Percentiles rank a stretch among this genome's conserved stretches.
phyloP scores from a whole-genome alignment of 2,113 vertebrate species.

The Callocephalon fimbriatum region DNA sequence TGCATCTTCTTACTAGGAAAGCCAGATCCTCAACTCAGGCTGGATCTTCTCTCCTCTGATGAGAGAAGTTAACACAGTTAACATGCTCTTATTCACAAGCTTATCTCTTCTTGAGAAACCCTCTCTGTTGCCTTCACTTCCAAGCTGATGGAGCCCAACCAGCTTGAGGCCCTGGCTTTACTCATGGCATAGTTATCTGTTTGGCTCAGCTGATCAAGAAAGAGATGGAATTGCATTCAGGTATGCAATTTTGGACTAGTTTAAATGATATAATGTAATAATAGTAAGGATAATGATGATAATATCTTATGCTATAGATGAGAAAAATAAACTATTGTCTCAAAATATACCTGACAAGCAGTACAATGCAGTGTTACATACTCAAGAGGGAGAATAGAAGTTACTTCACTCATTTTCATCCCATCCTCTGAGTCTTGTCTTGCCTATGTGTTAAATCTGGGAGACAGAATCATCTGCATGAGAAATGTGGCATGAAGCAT shows the following conservation, averaged over 20 bases:
- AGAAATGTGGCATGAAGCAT: not conserved
- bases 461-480: not conserved
- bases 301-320: not conserved
- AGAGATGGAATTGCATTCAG: not conserved
- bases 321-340: conserved; percentile 34
- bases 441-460: not conserved
- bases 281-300: not conserved
- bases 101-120: not conserved
- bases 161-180: not conserved
- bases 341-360: not conserved
- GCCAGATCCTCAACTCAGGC: not conserved
- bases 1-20: not conserved
- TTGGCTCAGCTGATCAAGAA: conserved; percentile 3
- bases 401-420: not conserved
- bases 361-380: not conserved
- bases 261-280: not conserved
- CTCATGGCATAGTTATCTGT: accelerated
- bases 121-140: not conserved
- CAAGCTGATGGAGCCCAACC: not conserved
- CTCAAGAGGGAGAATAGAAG: not conserved
- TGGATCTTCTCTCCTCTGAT: not conserved
- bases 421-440: not conserved
- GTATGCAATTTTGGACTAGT: conserved; percentile 28
- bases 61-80: not conserved
- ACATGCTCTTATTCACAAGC: not conserved